Conservation (phyloP, 2,888 invertebrate genomes). For the Xestobium rufovillosum region DNA sequence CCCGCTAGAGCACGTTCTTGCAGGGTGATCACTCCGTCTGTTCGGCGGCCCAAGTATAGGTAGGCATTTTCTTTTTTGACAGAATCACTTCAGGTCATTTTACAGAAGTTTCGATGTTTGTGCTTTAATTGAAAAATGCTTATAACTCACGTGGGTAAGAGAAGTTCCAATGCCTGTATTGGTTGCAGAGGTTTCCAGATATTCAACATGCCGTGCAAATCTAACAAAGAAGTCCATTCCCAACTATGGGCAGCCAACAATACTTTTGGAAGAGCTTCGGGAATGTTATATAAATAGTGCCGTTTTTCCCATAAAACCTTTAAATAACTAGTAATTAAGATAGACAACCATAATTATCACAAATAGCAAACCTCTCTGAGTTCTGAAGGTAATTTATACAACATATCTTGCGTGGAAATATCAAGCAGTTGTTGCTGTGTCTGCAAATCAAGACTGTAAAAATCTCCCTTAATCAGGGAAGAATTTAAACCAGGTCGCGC, state of each 20-base stretch:
- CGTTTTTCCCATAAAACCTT: slow-evolving; percentile 92
- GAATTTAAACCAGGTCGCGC: slow-evolving; percentile 36
- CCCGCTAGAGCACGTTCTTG: too few species aligned
- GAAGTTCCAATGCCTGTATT: slow-evolving; percentile 81
- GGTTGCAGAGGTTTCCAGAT: slow-evolving; percentile 84
- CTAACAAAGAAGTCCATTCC: slow-evolving; percentile 82
- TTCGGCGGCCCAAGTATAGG: too few species aligned
- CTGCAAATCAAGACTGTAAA: slow-evolving; percentile 74
- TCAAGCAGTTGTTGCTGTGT: slow-evolving; percentile 66
- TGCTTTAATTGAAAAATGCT: slow-evolving; percentile 3
- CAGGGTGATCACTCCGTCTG: too few species aligned
- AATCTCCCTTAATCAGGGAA: slow-evolving; percentile 51
- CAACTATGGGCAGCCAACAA: slow-evolving; percentile 82
- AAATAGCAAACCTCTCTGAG: slow-evolving; percentile 53
- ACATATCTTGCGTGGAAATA: slow-evolving; percentile 68
- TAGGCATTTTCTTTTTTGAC: too few species aligned
- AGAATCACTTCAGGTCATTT: too few species aligned
- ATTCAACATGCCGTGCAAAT: slow-evolving; percentile 78
- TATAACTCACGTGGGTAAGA: slow-evolving; percentile 74
- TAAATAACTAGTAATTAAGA: slow-evolving; percentile 25
- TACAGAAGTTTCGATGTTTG: too few species aligned
- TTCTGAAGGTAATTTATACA: slow-evolving; percentile 63
- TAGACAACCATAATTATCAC: not conserved
- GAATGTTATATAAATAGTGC: slow-evolving; percentile 75
- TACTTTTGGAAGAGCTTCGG: slow-evolving; percentile 81